Base-by-base conservation (phyloP, 2,113 vertebrate genomes). In the Isichthys henryi region DNA sequence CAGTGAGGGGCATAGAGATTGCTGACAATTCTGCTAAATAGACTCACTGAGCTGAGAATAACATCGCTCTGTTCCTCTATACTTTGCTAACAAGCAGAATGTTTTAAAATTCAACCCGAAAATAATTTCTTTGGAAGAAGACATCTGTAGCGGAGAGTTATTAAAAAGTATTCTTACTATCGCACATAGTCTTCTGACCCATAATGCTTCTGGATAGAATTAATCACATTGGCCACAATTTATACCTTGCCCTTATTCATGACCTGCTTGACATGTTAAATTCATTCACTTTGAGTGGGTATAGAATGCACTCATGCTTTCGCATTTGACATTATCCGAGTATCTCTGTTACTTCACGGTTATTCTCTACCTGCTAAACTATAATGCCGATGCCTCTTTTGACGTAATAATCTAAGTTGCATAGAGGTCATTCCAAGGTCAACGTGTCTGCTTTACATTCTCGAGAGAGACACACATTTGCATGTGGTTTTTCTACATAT, bases 201-300 rank as follows among this genome's bases (percentile, higher is more conserved):
- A 9, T 21, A 46, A 62, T 43, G 6, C n/a, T 89, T 89, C 77
- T 48, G 13, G 4, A 53, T 27, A 35, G 21, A 56, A 35, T 58
- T 86, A 86, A 21, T 53, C n/a, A 86, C 50, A 45, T 27, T 85
- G 80, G 52, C 43, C 52, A 45, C 5, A 83, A 35, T 53, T 48
- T 53, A 56, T 45, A 84, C 50, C 35, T 66, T 66, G 62, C 56
- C 52, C 43, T 62, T n/a, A 77, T 77, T 70, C 62, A 77, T 21
- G 56, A 49, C 88, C 39, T n/a, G n/a, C 89, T 49, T n/a, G 15
- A 70, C 53, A 53, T 83, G 50, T 48, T 89, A 66, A 85, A 84
- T 89, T 46, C 70, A 89, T 89, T 89, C 45, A 86, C 27, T 48
- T 62, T 23, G 45, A 66, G 56, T 70, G 82, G 49, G 31, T 48